These are phyloP conservation scores for Xanthia togata DNA, from an alignment of 2,888 invertebrate species.

Conservation along the genomic window DNA sequence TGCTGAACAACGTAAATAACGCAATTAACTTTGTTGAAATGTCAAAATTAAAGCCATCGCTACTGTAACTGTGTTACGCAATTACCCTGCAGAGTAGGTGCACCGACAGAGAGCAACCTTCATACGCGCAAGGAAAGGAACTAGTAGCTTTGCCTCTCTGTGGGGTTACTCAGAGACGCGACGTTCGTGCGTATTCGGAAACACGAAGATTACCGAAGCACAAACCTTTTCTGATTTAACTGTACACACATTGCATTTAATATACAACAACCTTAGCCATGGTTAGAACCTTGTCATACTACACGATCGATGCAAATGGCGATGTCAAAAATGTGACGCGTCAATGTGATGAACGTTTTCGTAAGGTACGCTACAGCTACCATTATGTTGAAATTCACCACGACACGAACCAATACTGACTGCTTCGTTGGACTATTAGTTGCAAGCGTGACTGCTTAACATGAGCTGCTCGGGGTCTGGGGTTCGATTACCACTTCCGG, in stretches of 20 bases:
- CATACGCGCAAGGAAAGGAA: background rate
- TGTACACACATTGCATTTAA: background rate
- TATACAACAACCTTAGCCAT: background rate
- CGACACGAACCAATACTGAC: background rate
- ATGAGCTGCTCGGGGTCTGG: too few species aligned
- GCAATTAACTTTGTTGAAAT: too few species aligned
- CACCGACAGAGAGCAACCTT: background rate
- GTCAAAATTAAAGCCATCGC: too few species aligned
- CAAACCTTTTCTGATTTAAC: background rate
- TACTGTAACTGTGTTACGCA: too few species aligned
- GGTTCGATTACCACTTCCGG: too few species aligned
- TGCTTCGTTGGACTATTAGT: background rate
- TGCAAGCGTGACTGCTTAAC: too few species aligned
- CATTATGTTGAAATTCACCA: too few species aligned
- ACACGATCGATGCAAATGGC: background rate
- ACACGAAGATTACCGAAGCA: background rate
- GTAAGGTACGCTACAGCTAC: too few species aligned
- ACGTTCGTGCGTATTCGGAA: background rate
- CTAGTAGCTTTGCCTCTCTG: background rate
- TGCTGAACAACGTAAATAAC: too few species aligned
- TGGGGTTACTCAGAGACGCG: background rate
- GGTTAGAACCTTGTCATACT: background rate
- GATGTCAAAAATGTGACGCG: background rate
- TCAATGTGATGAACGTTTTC: background rate
- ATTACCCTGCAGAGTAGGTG: background rate